Conservation (phyloP, 2,113 vertebrate species). For the Rynchops niger region DNA sequence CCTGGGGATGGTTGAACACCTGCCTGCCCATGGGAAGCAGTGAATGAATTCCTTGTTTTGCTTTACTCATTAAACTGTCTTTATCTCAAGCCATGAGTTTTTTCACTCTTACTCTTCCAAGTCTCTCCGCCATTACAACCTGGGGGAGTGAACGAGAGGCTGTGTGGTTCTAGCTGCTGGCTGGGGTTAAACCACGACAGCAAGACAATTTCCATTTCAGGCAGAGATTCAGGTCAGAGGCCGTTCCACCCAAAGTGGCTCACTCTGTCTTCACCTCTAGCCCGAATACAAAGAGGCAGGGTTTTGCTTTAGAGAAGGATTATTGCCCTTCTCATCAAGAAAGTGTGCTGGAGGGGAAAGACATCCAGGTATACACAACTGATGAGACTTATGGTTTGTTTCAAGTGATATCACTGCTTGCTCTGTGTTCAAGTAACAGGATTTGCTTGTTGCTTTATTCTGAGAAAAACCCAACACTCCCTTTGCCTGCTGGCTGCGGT, state of each 20-base stretch:
- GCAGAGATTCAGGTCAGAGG: background rate
- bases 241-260: background rate
- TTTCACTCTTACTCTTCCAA: background rate
- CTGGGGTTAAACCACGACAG: background rate
- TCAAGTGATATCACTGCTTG: fast-evolving
- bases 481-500: background rate
- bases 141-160: background rate
- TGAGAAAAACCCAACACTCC: background rate
- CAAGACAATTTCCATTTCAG: background rate
- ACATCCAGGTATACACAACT: fast-evolving
- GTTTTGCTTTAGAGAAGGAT: background rate
- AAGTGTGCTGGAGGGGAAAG: background rate
- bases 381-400: background rate
- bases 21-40: background rate
- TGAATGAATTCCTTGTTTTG: background rate
- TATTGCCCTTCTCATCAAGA: fast-evolving
- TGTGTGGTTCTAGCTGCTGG: background rate
- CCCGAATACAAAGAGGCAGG: background rate
- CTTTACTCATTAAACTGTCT: background rate
- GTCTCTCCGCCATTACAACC: background rate
- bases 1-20: background rate
- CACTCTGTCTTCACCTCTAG: background rate
- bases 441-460: background rate
- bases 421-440: background rate
- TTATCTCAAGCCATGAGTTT: background rate